Conservation (phyloP, 2,113 vertebrate species). For the Apodemus sylvaticus region DNA sequence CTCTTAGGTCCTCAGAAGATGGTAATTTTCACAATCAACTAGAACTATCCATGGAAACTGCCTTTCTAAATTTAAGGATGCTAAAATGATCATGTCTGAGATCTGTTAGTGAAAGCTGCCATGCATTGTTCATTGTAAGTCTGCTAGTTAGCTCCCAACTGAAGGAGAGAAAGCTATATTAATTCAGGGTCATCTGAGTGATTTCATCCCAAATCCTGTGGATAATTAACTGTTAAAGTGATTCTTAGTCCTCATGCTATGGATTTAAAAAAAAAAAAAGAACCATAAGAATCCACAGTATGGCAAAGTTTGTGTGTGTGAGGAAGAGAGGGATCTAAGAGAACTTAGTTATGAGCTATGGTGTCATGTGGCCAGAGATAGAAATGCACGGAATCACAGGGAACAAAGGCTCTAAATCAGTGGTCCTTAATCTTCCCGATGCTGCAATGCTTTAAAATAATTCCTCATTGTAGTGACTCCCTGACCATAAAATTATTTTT, state of each 20-base stretch:
- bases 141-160: not conserved
- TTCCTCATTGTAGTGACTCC: not conserved
- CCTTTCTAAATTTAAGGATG: slow-evolving; percentile 53
- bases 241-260: not conserved
- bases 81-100: slow-evolving; percentile 28
- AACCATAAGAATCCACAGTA: not conserved
- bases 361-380: not conserved
- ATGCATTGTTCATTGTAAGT: not conserved
- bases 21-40: slow-evolving; percentile 51
- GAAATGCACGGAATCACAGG: not conserved
- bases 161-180: not conserved
- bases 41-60: not conserved
- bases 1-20: slow-evolving; percentile 14
- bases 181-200: not conserved
- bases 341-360: not conserved
- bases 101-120: not conserved
- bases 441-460: not conserved
- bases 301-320: not conserved
- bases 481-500: not conserved
- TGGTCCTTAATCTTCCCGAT: not conserved
- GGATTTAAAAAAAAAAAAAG: not conserved
- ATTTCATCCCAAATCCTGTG: not conserved
- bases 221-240: not conserved
- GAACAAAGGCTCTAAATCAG: not conserved
- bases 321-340: not conserved